Evolutionary conservation across 2,888 invertebrate genomes (phyloP), one percentile per base, ranked within the genome.

Genomic region (Disparrhopalites patrizii): DNA sequence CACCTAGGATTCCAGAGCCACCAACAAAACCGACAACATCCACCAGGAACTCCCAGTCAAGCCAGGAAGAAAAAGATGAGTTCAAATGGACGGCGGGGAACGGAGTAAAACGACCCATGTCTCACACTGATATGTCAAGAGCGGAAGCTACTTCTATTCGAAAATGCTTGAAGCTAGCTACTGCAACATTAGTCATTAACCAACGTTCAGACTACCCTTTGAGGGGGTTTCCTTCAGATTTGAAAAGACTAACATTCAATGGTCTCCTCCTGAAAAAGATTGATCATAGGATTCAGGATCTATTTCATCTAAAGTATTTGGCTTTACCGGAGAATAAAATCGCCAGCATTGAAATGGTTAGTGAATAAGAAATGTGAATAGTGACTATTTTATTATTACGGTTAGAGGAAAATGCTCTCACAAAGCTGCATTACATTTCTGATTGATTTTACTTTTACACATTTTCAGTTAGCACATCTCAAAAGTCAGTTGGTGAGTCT

Each of bases 111-210:
- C n/a, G 63, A 36, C 57, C 57, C 10, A 23, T 57, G 31, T 18
- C 43, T 5, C 15, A 25, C 23, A 18, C n/a, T 28, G 63, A 63
- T 23, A 63, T 63, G 63, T 30, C 63, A n/a, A 63, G 43, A 20
- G 30, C 15, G 2, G 63, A 63, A 43, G 43, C 40, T 18, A 18
- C 30, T 3, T 18, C 27, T 8, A 40, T 63, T 31, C 33, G 47
- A 28, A 63, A 63, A 38, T 23, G 40, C 3, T 28, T 63, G 5
- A 33, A 38, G 27, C 28, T 40, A 20, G 7, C 36, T 4, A 63
- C 55, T 13, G 43, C 27, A 13, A 43, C 15, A 20, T n/a, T 63
- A 5, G 20, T 30, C 1, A 38, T 63, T 8, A 27, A 5, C 7
- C 20, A 63, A 20, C 8, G 55, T 10, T 38, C 63, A 5, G 63